A percentile compares a stretch with the other conserved stretches of the same genome.
These are phyloP conservation scores for Aix galericulata DNA, from an alignment of 2,113 vertebrate genomes.

Conservation along the genomic window DNA sequence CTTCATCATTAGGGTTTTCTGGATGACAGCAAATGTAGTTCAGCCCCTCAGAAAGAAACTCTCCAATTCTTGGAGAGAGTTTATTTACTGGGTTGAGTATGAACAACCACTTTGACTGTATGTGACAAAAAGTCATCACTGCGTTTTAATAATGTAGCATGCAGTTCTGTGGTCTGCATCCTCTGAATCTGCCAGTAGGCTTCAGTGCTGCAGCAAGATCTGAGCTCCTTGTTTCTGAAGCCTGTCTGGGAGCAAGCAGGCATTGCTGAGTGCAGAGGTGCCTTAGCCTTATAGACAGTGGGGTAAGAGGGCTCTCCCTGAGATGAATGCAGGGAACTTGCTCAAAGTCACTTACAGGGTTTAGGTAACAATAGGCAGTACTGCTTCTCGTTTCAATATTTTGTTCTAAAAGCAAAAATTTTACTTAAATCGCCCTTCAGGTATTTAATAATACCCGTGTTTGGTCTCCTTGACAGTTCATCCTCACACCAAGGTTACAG, in stretches of 20 bases:
- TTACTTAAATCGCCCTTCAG: background rate
- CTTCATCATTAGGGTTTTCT: background rate
- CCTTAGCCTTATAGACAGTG: background rate
- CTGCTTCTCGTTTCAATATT: background rate
- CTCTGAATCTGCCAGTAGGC: background rate
- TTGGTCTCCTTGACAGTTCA: background rate
- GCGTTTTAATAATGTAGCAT: background rate
- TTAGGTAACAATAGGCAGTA: background rate
- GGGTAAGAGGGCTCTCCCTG: background rate
- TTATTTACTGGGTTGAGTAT: background rate
- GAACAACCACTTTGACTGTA: background rate
- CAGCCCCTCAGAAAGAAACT: background rate
- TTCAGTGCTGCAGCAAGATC: background rate
- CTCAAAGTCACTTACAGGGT: background rate
- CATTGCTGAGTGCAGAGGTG: background rate
- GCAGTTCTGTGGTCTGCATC: background rate
- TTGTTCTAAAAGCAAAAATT: background rate
- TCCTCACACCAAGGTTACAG: background rate
- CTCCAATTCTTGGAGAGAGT: background rate
- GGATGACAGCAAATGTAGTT: background rate
- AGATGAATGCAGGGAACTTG: background rate
- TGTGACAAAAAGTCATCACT: background rate
- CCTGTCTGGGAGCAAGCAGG: rapidly evolving
- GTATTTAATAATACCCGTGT: background rate
- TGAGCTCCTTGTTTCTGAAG: background rate